Conservation (phyloP, 2,888 invertebrate species). For the Drosophila melanocephala region DNA sequence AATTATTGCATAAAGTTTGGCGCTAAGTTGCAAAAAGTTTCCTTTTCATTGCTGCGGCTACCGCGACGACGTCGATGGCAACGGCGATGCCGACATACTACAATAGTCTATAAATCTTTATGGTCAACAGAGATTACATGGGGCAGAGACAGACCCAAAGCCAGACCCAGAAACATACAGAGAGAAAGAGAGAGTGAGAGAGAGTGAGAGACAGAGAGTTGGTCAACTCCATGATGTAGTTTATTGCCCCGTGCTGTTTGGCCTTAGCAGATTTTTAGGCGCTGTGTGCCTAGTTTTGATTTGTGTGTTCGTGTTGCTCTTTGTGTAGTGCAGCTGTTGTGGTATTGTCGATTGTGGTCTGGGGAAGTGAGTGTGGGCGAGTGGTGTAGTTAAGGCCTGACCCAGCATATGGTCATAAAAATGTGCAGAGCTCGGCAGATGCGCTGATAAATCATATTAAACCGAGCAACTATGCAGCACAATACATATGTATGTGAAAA, state of each 20-base stretch:
- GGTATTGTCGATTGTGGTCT: constrained; percentile 29
- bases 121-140: constrained; percentile 82
- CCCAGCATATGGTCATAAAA: constrained; percentile 76
- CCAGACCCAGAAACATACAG: not conserved
- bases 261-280: constrained; percentile 77
- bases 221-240: constrained; percentile 55
- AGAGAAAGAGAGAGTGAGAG: not conserved
- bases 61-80: constrained; percentile 44
- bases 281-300: constrained; percentile 71
- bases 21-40: constrained; percentile 83
- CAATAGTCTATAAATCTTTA: constrained; percentile 82
- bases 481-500: constrained; percentile 39
- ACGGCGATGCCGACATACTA: constrained; percentile 69
- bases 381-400: constrained; percentile 1
- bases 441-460: constrained; percentile 73
- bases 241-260: constrained; percentile 69
- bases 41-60: constrained; percentile 77
- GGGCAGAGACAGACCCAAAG: constrained; percentile 51
- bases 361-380: not conserved
- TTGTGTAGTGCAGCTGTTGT: constrained; percentile 51
- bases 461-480: constrained; percentile 46
- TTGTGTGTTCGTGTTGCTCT: constrained; percentile 57
- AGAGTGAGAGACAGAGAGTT: not conserved
- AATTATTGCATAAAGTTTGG: constrained; percentile 83
- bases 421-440: constrained; percentile 68